These are phyloP conservation scores for Borostomias antarcticus DNA, from an alignment of 2,797 vertebrate genomes.

Conservation along the genomic window DNA sequence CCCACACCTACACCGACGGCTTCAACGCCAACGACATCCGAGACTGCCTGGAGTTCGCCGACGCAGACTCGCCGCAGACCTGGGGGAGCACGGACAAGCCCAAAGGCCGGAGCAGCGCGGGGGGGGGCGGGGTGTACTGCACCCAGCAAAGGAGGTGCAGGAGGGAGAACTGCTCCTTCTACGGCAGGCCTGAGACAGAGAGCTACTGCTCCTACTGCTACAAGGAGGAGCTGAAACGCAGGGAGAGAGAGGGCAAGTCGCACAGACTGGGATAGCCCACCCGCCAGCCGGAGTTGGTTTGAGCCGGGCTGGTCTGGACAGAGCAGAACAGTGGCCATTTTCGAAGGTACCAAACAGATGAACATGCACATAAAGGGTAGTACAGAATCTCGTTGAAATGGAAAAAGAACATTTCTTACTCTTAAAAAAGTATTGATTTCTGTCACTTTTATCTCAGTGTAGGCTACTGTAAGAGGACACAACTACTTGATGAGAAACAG, in stretches of 20 bases:
- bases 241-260: slow-evolving; percentile 89
- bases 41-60: slow-evolving; percentile 92
- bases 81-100: slow-evolving; percentile 83
- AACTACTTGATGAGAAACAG: slow-evolving; percentile 15
- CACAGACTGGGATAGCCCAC: slow-evolving; percentile 86
- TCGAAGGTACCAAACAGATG: slow-evolving; percentile 61
- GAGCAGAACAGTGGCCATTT: slow-evolving; percentile 73
- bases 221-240: slow-evolving; percentile 94
- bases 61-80: slow-evolving; percentile 77
- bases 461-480: slow-evolving; percentile 19
- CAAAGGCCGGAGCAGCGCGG: slow-evolving; percentile 84
- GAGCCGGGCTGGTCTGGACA: neutral
- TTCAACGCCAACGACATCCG: slow-evolving; percentile 83
- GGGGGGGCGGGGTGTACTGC: slow-evolving; percentile 81
- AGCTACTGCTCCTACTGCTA: slow-evolving; percentile 98
- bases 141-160: slow-evolving; percentile 95
- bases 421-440: slow-evolving; percentile 6
- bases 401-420: neutral
- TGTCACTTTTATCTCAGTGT: slow-evolving; percentile 20
- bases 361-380: neutral
- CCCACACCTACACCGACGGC: slow-evolving; percentile 90
- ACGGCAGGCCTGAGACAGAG: slow-evolving; percentile 94
- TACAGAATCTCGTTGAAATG: neutral
- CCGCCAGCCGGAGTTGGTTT: slow-evolving; percentile 27
- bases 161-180: slow-evolving; percentile 97